A percentile compares a stretch with the other conserved stretches of the same genome.
These are phyloP conservation scores for Steinernema carpocapsae DNA, from an alignment of 2,888 invertebrate species.

Conservation along the genomic window DNA sequence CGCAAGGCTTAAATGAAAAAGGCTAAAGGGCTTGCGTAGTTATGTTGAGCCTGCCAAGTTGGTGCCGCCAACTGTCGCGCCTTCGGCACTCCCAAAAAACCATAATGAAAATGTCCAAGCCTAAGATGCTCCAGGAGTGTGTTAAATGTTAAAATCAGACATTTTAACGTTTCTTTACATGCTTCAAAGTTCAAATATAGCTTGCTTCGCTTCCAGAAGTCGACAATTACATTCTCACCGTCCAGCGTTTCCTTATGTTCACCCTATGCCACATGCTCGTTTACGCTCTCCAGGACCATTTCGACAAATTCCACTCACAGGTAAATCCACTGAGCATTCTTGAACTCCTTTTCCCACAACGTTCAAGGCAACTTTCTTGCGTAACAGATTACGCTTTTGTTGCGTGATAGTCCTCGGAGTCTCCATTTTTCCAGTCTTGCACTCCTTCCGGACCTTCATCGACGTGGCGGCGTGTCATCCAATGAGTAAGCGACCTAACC, in stretches of 20 bases:
- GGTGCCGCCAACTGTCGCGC: no score
- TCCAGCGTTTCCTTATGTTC: neutral
- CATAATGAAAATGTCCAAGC: no score
- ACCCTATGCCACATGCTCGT: conserved; percentile 11
- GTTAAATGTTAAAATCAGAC: no score
- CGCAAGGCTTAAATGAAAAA: no score
- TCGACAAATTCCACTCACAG: neutral
- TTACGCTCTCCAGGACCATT: neutral
- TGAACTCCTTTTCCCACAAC: neutral
- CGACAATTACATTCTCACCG: neutral
- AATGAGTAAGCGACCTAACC: neutral
- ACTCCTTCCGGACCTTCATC: neutral
- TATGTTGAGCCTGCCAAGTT: no score
- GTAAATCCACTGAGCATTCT: neutral
- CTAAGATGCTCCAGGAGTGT: no score
- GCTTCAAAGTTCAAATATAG: neutral
- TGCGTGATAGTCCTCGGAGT: neutral
- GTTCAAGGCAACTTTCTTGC: neutral
- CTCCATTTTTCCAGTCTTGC: neutral
- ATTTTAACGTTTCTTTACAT: no score
- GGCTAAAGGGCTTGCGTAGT: no score
- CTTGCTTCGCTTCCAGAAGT: neutral
- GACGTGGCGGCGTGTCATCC: conserved; percentile 1
- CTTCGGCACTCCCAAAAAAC: no score
- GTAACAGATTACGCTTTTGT: neutral